Evolutionary conservation across 2,888 invertebrate genomes (phyloP).

Genomic region (Volucella bombylans): DNA sequence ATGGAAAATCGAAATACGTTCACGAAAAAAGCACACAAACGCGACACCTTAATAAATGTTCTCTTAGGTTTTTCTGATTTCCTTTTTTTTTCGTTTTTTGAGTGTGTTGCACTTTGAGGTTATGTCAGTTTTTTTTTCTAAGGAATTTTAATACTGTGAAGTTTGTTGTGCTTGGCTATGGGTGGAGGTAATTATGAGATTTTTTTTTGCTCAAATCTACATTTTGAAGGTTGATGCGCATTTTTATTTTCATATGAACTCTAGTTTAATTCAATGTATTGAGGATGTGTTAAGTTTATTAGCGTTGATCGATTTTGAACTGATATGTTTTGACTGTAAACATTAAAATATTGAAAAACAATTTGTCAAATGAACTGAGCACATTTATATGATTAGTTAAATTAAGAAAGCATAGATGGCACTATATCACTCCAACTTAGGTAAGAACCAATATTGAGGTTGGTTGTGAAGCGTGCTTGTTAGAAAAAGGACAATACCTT

Average conservation of each 20-base stretch:
- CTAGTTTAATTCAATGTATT: too few species aligned
- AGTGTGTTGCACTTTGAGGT: slow-evolving; percentile 72
- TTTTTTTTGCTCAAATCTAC: slow-evolving; percentile 40
- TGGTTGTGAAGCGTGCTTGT: background rate
- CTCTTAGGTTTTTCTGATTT: slow-evolving; percentile 24
- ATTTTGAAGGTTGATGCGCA: slow-evolving; percentile 14
- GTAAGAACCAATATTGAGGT: background rate
- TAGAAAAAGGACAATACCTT: too few species aligned
- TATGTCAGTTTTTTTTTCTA: slow-evolving; percentile 70
- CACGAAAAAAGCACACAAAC: slow-evolving; percentile 70
- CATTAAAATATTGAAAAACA: background rate
- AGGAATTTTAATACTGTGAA: slow-evolving; percentile 56
- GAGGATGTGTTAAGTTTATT: too few species aligned
- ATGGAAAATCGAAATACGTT: slow-evolving; percentile 57
- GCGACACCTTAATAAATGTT: slow-evolving; percentile 69
- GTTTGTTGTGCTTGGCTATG: slow-evolving; percentile 40
- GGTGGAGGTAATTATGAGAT: slow-evolving; percentile 38
- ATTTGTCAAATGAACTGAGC: background rate
- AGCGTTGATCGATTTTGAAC: too few species aligned
- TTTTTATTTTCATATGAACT: background rate
- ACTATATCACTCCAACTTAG: background rate
- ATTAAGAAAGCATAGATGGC: background rate
- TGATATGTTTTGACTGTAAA: background rate
- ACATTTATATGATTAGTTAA: background rate
- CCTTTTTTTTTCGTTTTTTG: slow-evolving; percentile 59